These are phyloP conservation scores for Lynx canadensis DNA, from an alignment of 2,113 vertebrate genomes.

Conservation along the genomic window DNA sequence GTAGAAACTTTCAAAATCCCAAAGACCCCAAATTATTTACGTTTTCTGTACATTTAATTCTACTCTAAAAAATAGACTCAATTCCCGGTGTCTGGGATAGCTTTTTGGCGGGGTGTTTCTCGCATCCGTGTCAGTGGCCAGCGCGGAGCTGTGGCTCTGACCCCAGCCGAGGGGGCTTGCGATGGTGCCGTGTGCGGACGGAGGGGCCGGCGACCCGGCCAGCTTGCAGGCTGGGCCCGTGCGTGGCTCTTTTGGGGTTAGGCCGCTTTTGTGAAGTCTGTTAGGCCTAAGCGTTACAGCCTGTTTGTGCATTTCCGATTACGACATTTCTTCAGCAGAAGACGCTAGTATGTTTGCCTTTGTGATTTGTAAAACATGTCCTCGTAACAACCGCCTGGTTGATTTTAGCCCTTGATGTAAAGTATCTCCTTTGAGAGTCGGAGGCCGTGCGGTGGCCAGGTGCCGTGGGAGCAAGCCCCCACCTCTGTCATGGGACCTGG, in stretches of 20 bases:
- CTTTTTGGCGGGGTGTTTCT: not conserved
- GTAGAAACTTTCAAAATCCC: not conserved
- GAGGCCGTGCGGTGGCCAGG: too few species aligned
- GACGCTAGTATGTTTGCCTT: not conserved
- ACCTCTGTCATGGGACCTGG: not conserved
- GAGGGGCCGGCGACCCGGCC: not conserved
- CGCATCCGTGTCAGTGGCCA: not conserved
- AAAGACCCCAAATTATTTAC: not conserved
- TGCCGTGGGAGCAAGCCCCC: not conserved
- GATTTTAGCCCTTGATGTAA: not conserved
- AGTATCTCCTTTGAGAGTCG: too few species aligned
- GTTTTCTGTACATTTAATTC: not conserved
- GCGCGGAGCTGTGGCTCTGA: not conserved
- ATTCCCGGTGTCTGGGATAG: not conserved
- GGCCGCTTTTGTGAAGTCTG: not conserved
- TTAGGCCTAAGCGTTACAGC: too few species aligned
- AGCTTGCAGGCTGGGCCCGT: not conserved
- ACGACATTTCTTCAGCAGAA: not conserved
- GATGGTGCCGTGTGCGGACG: accelerated
- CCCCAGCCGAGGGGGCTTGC: accelerated
- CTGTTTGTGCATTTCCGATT: too few species aligned
- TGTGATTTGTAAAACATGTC: not conserved
- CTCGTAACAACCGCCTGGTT: not conserved
- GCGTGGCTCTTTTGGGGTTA: not conserved
- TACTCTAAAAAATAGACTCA: not conserved